A percentile compares a stretch with the other conserved stretches of the same genome.
Conservation (phyloP, 2,797 vertebrate species). For the Parauchenoglanis punctatus region DNA sequence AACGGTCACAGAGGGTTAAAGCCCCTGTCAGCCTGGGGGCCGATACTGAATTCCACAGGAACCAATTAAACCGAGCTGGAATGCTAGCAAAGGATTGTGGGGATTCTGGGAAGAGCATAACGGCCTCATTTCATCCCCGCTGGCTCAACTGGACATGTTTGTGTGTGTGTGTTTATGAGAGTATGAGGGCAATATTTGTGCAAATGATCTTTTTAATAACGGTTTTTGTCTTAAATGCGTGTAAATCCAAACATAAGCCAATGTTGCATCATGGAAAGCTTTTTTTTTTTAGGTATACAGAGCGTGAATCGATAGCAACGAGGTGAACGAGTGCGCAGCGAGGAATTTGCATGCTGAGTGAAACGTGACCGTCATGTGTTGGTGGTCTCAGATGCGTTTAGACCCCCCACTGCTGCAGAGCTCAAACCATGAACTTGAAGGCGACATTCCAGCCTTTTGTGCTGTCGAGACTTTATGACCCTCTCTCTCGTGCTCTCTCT, state of each 20-base stretch:
- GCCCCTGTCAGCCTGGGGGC: slow-evolving; percentile 61
- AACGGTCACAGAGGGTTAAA: slow-evolving; percentile 66
- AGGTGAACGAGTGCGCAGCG: neutral
- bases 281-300: neutral
- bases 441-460: slow-evolving; percentile 74
- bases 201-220: neutral
- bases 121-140: neutral
- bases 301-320: neutral
- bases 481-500: slow-evolving; percentile 60
- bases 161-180: slow-evolving; percentile 32
- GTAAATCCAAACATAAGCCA: neutral
- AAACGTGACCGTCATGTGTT: slow-evolving; percentile 65
- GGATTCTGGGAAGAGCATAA: slow-evolving; percentile 29
- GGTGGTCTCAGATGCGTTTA: slow-evolving; percentile 67
- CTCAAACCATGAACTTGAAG: slow-evolving; percentile 71
- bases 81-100: slow-evolving; percentile 64
- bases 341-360: slow-evolving; percentile 22
- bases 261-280: neutral
- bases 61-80: slow-evolving; percentile 72
- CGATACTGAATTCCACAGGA: slow-evolving; percentile 73
- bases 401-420: slow-evolving; percentile 66
- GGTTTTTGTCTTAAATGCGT: neutral
- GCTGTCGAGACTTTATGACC: slow-evolving; percentile 63
- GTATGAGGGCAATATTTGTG: slow-evolving; percentile 6
- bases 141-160: neutral